phyloP scores from a whole-genome alignment of 2,113 vertebrate species.

The Tor tambroides region DNA sequence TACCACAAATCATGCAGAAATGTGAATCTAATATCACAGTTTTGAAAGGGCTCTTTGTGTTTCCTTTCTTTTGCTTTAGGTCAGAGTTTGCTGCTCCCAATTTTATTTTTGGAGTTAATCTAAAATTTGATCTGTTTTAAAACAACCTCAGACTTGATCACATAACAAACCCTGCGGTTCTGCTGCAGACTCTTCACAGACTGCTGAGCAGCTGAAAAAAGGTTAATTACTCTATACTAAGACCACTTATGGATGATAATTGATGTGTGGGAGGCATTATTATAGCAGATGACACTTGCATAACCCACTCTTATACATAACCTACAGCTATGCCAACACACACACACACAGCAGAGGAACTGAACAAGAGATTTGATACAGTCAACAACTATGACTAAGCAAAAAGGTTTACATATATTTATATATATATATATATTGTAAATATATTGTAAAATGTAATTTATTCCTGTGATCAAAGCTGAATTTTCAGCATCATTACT shows the following conservation, averaged over 20 bases:
- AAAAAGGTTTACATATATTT: neutral
- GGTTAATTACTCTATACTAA: constrained; percentile 17
- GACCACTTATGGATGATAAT: constrained; percentile 29
- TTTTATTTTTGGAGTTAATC: neutral
- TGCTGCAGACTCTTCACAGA: neutral
- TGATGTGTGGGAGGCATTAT: constrained; percentile 33
- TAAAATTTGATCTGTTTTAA: neutral
- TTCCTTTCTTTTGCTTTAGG: neutral
- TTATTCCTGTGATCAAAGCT: neutral
- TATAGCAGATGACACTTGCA: constrained; percentile 24
- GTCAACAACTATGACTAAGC: neutral
- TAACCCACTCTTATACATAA: constrained; percentile 12
- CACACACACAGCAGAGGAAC: neutral
- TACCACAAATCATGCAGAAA: too few relatives aligned
- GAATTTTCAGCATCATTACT: neutral
- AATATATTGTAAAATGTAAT: neutral
- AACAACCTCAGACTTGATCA: neutral
- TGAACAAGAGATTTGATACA: neutral
- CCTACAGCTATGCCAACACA: constrained; percentile 5
- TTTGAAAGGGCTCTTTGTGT: neutral
- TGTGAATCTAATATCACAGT: neutral
- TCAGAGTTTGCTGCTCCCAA: neutral
- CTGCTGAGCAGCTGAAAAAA: neutral
- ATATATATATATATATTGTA: too few relatives aligned
- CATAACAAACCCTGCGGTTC: neutral